Percentiles rank a stretch among this genome's conserved stretches.
Conservation (phyloP, 2,797 vertebrate species). For the Macropodus opercularis region DNA sequence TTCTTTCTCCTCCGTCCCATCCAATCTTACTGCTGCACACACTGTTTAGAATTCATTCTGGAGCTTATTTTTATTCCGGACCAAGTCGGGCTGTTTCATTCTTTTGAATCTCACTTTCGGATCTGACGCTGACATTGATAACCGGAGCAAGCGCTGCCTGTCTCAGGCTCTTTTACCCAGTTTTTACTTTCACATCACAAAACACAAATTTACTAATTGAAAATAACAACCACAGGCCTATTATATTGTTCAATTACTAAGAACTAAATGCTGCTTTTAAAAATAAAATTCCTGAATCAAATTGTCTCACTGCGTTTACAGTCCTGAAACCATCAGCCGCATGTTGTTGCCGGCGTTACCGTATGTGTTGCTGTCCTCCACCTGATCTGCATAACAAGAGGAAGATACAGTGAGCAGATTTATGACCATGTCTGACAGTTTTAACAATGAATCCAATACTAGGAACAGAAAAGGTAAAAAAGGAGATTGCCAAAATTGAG, state of each 20-base stretch:
- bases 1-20: conserved; percentile 42
- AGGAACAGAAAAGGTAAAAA: conserved; percentile 14
- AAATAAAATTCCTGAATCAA: too few relatives aligned
- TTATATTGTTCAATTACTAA: too few relatives aligned
- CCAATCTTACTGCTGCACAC: conserved; percentile 57
- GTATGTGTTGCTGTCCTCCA: conserved; percentile 49
- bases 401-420: conserved; percentile 52
- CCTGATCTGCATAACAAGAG: conserved; percentile 67
- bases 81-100: conserved; percentile 48
- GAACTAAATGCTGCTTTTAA: too few relatives aligned
- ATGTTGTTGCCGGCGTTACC: conserved; percentile 26
- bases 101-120: conserved; percentile 54
- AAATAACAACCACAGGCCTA: conserved; percentile 14
- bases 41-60: conserved; percentile 44
- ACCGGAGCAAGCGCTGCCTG: conserved; percentile 47
- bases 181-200: conserved; percentile 18
- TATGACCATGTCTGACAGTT: conserved; percentile 58
- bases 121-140: conserved; percentile 49
- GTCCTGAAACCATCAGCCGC: conserved; percentile 40
- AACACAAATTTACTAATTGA: conserved; percentile 30
- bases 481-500: conserved; percentile 16
- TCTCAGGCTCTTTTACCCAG: conserved; percentile 25
- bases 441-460: conserved; percentile 46
- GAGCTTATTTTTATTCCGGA: conserved; percentile 54
- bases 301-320: conserved; percentile 23